Conservation (phyloP, 2,888 invertebrate genomes). For the Rutpela maculata region DNA sequence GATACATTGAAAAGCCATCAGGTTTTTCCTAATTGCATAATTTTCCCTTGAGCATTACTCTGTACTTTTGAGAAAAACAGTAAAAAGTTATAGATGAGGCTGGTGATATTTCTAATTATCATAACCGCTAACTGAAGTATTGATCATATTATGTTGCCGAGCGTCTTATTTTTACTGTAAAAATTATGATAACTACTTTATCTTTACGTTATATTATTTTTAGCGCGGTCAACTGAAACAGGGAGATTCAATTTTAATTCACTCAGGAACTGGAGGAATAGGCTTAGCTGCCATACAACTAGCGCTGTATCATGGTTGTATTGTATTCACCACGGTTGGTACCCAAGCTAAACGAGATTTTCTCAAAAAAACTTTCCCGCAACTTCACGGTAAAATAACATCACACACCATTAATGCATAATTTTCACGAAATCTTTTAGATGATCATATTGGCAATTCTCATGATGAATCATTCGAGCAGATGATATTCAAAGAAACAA, state of each 20-base stretch:
- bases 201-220: background rate
- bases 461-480: slow-evolving; percentile 91
- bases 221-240: slow-evolving; percentile 58
- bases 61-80: no score
- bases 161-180: no score
- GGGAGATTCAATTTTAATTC: slow-evolving; percentile 75
- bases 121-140: no score
- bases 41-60: no score
- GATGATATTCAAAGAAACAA: slow-evolving; percentile 86
- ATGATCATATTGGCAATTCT: slow-evolving; percentile 76
- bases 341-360: slow-evolving; percentile 80
- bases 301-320: slow-evolving; percentile 80
- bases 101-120: no score
- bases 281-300: slow-evolving; percentile 88
- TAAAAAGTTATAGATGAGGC: no score
- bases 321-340: slow-evolving; percentile 84
- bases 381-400: slow-evolving; percentile 65
- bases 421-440: slow-evolving; percentile 29
- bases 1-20: no score
- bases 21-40: no score
- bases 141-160: no score
- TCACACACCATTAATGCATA: slow-evolving; percentile 31
- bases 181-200: background rate
- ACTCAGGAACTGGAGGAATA: slow-evolving; percentile 83
- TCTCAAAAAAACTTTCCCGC: slow-evolving; percentile 76